Percentiles rank a stretch among this genome's conserved stretches.
Evolutionary conservation across 2,888 invertebrate genomes (phyloP).

Genomic region (Eupithecia abbreviata): DNA sequence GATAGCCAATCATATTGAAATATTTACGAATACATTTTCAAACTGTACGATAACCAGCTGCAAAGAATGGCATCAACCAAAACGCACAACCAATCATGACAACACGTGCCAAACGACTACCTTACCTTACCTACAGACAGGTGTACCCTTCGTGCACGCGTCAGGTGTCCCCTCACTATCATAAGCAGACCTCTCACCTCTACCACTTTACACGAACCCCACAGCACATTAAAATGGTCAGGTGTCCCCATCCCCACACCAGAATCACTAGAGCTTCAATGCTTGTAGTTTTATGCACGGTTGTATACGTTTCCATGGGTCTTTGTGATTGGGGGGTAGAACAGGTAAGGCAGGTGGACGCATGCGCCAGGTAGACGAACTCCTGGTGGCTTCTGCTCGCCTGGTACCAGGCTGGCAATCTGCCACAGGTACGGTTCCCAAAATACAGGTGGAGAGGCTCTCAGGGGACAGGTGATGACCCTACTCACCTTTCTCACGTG

Average conservation of each 20-base stretch:
- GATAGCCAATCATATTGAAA: background rate
- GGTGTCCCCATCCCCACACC: conserved; percentile 31
- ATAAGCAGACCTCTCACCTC: conserved; percentile 47
- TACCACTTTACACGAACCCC: conserved; percentile 36
- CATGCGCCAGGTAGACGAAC: conserved; percentile 78
- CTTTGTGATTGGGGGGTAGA: conserved; percentile 56
- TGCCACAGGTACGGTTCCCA: conserved; percentile 83
- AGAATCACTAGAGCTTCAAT: conserved; percentile 31
- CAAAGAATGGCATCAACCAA: conserved; percentile 19
- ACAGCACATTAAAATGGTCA: conserved; percentile 57
- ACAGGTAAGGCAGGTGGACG: conserved; percentile 77
- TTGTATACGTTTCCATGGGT: conserved; percentile 40
- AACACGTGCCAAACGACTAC: conserved; percentile 55
- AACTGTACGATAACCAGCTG: background rate
- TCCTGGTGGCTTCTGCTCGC: conserved; percentile 61
- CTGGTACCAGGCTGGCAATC: conserved; percentile 82
- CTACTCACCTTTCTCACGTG: conserved; percentile 46
- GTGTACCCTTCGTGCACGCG: conserved; percentile 58
- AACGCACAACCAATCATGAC: conserved; percentile 41
- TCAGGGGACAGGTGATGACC: conserved; percentile 66
- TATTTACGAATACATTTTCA: background rate
- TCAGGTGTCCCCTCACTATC: conserved; percentile 40
- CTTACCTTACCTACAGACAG: conserved; percentile 42
- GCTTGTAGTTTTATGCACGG: background rate
- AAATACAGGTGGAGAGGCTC: conserved; percentile 63